Evolutionary conservation across 2,888 invertebrate species (phyloP).

Genomic region (Meganola albula): DNA sequence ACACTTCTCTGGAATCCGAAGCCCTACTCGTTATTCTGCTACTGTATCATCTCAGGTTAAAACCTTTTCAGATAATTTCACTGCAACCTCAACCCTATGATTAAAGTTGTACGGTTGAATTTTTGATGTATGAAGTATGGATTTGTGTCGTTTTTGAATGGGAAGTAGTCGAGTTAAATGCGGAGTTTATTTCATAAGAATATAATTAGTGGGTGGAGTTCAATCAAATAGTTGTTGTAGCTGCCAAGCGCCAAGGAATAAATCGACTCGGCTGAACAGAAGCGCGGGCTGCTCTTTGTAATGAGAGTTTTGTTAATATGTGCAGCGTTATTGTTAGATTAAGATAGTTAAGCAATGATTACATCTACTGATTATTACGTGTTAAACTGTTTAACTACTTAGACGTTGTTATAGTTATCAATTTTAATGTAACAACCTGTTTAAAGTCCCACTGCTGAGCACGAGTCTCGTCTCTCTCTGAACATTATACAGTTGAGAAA

Average conservation of each 20-base stretch:
- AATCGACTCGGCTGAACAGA: conserved; percentile 36
- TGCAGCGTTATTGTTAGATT: no score
- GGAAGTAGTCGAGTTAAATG: conserved; percentile 48
- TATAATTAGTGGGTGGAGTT: conserved; percentile 77
- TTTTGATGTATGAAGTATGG: neutral
- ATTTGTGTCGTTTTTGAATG: conserved; percentile 18
- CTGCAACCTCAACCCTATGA: conserved; percentile 7
- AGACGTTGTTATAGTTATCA: no score
- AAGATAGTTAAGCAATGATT: no score
- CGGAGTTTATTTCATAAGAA: conserved; percentile 73
- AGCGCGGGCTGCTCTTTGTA: conserved; percentile 11
- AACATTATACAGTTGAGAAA: no score
- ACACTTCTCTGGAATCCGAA: conserved; percentile 24
- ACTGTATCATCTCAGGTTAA: conserved; percentile 37
- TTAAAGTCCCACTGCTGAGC: no score
- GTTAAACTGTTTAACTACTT: no score
- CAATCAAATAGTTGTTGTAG: conserved; percentile 62
- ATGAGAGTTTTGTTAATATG: conserved; percentile 1
- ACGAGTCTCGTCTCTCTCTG: no score
- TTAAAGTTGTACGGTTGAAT: conserved; percentile 1
- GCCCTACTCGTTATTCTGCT: conserved; percentile 31
- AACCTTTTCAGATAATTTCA: conserved; percentile 6
- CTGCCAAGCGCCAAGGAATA: conserved; percentile 39
- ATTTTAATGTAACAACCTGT: no score
- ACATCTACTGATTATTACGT: no score